Evolutionary conservation across 2,113 vertebrate genomes (phyloP).

Genomic region (Datnioides undecimradiatus): DNA sequence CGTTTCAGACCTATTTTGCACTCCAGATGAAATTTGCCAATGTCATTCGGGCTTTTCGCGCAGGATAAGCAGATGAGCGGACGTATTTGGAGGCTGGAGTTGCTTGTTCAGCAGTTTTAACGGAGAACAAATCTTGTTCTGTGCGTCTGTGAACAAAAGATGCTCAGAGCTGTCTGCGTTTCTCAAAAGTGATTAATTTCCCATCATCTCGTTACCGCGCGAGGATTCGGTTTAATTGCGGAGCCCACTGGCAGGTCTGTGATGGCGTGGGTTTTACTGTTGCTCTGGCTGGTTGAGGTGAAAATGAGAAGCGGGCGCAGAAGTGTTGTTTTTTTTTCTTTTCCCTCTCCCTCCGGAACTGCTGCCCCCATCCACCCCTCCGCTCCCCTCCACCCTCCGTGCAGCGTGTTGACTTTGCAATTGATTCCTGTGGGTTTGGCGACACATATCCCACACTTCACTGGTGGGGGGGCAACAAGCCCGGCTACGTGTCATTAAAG

Average conservation of each 20-base stretch:
- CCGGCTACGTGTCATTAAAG: slow-evolving; percentile 47
- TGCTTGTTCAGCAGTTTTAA: slow-evolving; percentile 42
- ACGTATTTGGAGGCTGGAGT: slow-evolving; percentile 16
- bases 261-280: slow-evolving; percentile 19
- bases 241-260: slow-evolving; percentile 13
- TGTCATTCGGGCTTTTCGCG: slow-evolving; percentile 25
- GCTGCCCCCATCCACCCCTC: too few relatives aligned
- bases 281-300: slow-evolving; percentile 29
- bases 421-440: slow-evolving; percentile 70
- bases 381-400: slow-evolving; percentile 52
- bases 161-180: background rate
- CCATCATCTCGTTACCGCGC: background rate
- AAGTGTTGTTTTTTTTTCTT: slow-evolving; percentile 12
- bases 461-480: slow-evolving; percentile 38
- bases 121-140: background rate
- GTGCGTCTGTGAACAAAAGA: slow-evolving; percentile 12
- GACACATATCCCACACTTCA: slow-evolving; percentile 56
- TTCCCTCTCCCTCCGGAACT: slow-evolving; percentile 57
- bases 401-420: slow-evolving; percentile 70
- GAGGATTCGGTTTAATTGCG: slow-evolving; percentile 14
- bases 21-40: slow-evolving; percentile 27
- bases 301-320: slow-evolving; percentile 44
- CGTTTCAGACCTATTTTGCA: slow-evolving; percentile 20
- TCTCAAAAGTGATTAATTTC: slow-evolving; percentile 5
- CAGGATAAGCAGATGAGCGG: slow-evolving; percentile 38